Evolutionary conservation across 2,888 invertebrate species (phyloP).

Genomic region (Rugalucina vietnamica): DNA sequence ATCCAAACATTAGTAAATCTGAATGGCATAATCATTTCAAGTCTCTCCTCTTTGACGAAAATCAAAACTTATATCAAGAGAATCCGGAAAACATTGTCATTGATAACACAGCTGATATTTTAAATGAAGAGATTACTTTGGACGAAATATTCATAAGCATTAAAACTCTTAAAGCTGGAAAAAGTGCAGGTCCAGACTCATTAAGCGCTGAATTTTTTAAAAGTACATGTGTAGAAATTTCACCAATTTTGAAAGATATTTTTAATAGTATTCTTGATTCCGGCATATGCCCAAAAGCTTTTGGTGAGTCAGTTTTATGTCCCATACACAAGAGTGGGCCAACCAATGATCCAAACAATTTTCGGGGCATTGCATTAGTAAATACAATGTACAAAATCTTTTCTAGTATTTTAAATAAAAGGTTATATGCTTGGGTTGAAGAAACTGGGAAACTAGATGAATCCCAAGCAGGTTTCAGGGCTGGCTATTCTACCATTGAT

Average conservation of each 20-base stretch:
- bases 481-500: constrained; percentile 31
- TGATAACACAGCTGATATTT: constrained; percentile 9
- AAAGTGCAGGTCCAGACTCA: constrained; percentile 11
- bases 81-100: background rate
- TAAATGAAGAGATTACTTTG: constrained; percentile 10
- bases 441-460: constrained; percentile 33
- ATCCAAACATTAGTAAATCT: background rate
- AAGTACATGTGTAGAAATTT: constrained; percentile 12
- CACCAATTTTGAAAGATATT: constrained; percentile 15
- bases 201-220: constrained; percentile 48
- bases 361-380: constrained; percentile 48
- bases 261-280: constrained; percentile 46
- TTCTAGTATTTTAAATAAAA: constrained; percentile 40
- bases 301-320: constrained; percentile 30
- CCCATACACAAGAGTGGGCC: constrained; percentile 48
- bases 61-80: background rate
- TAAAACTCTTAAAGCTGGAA: background rate
- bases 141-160: background rate
- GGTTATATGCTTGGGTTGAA: constrained; percentile 34
- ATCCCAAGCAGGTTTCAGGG: constrained; percentile 46
- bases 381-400: constrained; percentile 50
- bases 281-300: constrained; percentile 35
- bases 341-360: constrained; percentile 43
- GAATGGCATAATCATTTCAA: constrained; percentile 9
- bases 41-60: constrained; percentile 1